phyloP scores from a whole-genome alignment of 2,888 invertebrate species.

The Resseliella maxima region DNA sequence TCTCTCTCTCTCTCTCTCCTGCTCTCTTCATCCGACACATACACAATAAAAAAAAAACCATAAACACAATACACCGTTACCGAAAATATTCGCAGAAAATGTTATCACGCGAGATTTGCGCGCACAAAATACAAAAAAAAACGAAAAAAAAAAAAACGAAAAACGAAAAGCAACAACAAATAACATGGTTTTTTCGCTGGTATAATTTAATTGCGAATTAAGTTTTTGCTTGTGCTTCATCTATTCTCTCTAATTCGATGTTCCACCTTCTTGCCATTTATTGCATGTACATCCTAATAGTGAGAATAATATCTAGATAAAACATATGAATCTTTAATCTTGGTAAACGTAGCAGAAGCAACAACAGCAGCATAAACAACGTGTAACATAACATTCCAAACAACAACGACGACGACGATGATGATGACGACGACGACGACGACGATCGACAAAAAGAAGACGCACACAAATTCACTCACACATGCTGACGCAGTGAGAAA shows the following conservation, averaged over 20 bases:
- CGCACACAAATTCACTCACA: too few relatives aligned
- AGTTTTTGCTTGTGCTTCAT: not conserved
- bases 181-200: not conserved
- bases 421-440: too few relatives aligned
- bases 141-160: too few relatives aligned
- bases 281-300: not conserved
- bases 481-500: too few relatives aligned
- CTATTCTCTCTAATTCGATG: not conserved
- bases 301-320: constrained; percentile 34
- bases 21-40: too few relatives aligned
- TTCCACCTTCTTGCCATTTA: not conserved
- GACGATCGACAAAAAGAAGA: too few relatives aligned
- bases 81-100: not conserved
- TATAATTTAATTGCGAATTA: constrained; percentile 34
- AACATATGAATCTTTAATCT: constrained; percentile 28
- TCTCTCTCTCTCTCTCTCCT: too few relatives aligned
- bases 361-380: not conserved
- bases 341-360: not conserved
- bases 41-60: too few relatives aligned
- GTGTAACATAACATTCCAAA: not conserved
- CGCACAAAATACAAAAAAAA: not conserved
- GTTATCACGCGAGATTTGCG: not conserved
- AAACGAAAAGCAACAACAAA: not conserved
- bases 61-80: constrained; percentile 23
- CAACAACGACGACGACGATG: too few relatives aligned